Evolutionary conservation across 2,888 invertebrate genomes (phyloP).

Genomic region (Papilio protenor): DNA sequence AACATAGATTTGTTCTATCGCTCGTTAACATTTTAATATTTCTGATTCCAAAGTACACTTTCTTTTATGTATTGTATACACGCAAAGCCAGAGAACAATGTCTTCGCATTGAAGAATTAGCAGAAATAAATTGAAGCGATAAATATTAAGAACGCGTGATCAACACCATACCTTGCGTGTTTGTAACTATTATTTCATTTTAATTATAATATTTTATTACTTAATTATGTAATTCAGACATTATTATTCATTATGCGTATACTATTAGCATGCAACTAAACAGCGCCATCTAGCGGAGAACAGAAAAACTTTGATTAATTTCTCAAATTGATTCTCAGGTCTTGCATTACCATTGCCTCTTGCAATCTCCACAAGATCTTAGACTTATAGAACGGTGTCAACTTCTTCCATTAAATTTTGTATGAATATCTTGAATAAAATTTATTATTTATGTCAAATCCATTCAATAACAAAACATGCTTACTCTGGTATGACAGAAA

Average conservation of each 20-base stretch:
- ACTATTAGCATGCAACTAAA: not conserved
- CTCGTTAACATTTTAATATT: too few species aligned
- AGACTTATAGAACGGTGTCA: too few species aligned
- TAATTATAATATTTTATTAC: constrained; percentile 10
- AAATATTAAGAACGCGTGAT: constrained; percentile 5
- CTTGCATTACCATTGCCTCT: too few species aligned
- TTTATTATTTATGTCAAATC: too few species aligned
- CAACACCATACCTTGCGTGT: constrained; percentile 3
- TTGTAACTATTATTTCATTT: not conserved
- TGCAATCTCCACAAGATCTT: too few species aligned
- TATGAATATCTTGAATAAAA: too few species aligned
- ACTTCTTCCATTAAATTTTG: too few species aligned
- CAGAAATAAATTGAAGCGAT: constrained; percentile 26
- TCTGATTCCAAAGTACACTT: not conserved
- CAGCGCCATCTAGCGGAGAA: not conserved
- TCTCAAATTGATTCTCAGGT: too few species aligned
- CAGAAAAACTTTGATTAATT: not conserved
- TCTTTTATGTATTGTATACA: not conserved
- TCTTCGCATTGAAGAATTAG: constrained; percentile 4
- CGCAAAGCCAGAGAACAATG: not conserved
- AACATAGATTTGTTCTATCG: too few species aligned
- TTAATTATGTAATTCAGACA: not conserved
- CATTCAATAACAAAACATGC: too few species aligned
- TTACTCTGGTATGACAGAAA: not conserved
- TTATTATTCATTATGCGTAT: not conserved